These are phyloP conservation scores for Acanthoscelides obtectus DNA, from an alignment of 2,888 invertebrate species.

Conservation along the genomic window DNA sequence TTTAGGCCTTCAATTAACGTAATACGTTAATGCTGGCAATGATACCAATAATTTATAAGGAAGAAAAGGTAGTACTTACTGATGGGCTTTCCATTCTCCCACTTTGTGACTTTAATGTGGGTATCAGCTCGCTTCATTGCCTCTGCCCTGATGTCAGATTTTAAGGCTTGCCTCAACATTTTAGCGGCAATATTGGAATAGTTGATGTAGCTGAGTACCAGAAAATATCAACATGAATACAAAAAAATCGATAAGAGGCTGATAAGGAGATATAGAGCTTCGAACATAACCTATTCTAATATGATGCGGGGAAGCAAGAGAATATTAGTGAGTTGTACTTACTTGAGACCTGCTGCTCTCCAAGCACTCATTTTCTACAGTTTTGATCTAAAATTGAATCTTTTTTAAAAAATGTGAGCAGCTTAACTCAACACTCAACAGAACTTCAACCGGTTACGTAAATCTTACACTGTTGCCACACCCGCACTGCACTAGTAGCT, in stretches of 20 bases:
- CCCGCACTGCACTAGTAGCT: too few relatives aligned
- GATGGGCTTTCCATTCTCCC: conserved; percentile 84
- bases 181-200: conserved; percentile 92
- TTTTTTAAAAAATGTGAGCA: background rate
- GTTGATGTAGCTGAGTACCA: conserved; percentile 79
- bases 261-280: background rate
- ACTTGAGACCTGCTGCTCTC: conserved; percentile 83
- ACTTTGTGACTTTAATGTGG: conserved; percentile 77
- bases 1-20: too few relatives aligned
- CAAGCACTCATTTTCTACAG: conserved; percentile 63
- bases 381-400: background rate
- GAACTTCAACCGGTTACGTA: background rate
- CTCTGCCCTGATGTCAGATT: conserved; percentile 67
- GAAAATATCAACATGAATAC: background rate
- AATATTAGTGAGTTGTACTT: conserved; percentile 43
- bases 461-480: too few relatives aligned
- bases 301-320: conserved; percentile 16
- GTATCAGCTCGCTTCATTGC: conserved; percentile 72
- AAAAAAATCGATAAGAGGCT: background rate
- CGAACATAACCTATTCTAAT: background rate
- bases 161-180: conserved; percentile 74
- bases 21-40: background rate
- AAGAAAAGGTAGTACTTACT: conserved; percentile 57
- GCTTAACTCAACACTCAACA: background rate
- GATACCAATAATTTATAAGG: background rate